Conservation (phyloP, 2,113 vertebrate genomes). For the Nerophis ophidion region DNA sequence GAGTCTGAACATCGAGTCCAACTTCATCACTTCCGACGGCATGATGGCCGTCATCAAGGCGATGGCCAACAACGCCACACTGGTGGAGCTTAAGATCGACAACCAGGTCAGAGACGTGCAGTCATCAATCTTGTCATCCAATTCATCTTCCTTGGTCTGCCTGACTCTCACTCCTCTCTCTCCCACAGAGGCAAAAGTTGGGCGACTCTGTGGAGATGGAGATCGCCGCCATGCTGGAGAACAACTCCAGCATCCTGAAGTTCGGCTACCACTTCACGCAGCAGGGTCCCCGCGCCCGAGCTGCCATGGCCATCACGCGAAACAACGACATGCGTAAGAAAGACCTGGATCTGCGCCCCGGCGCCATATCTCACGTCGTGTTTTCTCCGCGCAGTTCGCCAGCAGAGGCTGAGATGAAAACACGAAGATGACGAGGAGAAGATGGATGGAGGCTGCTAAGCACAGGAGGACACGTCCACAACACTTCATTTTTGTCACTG, state of each 20-base stretch:
- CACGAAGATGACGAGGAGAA: background rate
- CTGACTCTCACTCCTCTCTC: conserved; percentile 2
- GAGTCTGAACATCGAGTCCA: conserved; percentile 94
- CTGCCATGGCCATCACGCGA: conserved; percentile 83
- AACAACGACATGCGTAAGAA: conserved; percentile 90
- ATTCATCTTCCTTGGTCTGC: background rate
- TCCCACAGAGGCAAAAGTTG: conserved; percentile 79
- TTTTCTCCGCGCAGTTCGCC: conserved; percentile 61
- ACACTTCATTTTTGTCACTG: background rate
- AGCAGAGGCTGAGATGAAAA: conserved; percentile 74
- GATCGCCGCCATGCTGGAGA: conserved; percentile 89
- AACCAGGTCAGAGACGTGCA: conserved; percentile 76
- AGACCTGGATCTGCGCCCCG: no score
- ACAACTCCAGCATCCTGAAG: conserved; percentile 82
- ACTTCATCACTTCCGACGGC: conserved; percentile 88
- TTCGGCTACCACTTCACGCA: conserved; percentile 94
- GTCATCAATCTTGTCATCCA: no score
- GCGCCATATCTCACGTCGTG: background rate
- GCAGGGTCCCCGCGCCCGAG: conserved; percentile 88
- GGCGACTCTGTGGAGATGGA: conserved; percentile 93
- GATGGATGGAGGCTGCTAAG: no score
- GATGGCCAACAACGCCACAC: conserved; percentile 71
- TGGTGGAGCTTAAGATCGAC: conserved; percentile 86
- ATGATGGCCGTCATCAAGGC: conserved; percentile 86
- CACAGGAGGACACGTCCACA: no score